phyloP scores from a whole-genome alignment of 2,113 vertebrate genomes.

The Macheiramphus alcinus region DNA sequence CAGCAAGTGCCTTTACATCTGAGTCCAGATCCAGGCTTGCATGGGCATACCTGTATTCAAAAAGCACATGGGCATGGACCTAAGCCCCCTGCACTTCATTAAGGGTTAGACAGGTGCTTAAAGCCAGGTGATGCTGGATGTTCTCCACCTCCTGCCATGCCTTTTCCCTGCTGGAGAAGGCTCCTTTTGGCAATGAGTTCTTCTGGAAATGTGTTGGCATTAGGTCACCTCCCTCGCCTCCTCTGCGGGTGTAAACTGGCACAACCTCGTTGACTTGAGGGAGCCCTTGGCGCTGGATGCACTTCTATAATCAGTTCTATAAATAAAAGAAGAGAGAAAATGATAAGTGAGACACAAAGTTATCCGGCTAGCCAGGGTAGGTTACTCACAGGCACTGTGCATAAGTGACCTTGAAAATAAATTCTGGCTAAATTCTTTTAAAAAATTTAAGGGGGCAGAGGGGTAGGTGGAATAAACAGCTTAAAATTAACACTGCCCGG shows the following conservation, averaged over 20 bases:
- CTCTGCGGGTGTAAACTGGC: neutral
- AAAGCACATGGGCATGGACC: accelerated
- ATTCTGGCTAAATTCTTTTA: neutral
- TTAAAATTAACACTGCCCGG: neutral
- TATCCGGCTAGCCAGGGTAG: neutral
- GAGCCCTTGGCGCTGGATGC: neutral
- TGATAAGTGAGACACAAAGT: neutral
- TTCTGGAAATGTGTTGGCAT: neutral
- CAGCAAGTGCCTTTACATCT: too few species aligned
- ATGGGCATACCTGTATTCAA: neutral
- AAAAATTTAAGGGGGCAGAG: neutral
- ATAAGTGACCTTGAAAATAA: neutral
- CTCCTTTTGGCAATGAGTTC: neutral
- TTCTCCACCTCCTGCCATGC: neutral
- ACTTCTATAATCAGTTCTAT: neutral
- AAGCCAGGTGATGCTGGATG: neutral
- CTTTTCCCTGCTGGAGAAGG: neutral
- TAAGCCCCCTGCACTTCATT: neutral
- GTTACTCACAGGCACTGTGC: neutral
- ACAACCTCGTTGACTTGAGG: neutral
- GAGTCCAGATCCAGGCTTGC: neutral
- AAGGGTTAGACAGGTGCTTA: neutral
- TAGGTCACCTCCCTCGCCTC: neutral
- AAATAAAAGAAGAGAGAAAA: neutral
- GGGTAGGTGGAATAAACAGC: neutral